Percentiles rank a stretch among this genome's conserved stretches.
Conservation (phyloP, 1,140 invertebrate species). For the Drosophila biarmipes region DNA sequence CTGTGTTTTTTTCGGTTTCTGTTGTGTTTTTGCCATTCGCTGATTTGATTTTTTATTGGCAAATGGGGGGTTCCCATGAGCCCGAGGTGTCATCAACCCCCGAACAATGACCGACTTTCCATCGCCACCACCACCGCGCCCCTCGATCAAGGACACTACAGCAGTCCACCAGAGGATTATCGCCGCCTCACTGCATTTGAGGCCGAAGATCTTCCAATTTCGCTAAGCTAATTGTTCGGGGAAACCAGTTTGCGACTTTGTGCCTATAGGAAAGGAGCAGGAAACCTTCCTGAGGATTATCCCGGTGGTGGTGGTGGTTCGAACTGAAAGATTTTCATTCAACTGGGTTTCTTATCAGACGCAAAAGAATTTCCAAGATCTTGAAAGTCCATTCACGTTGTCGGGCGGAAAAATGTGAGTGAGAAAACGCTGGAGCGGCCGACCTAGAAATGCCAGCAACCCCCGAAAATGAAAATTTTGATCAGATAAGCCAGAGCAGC, state of each 20-base stretch:
- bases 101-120: slow-evolving; percentile 39
- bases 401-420: slow-evolving; percentile 2
- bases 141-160: slow-evolving; percentile 27
- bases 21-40: slow-evolving; percentile 64
- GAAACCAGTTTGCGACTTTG: slow-evolving; percentile 34
- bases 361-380: slow-evolving; percentile 41
- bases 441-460: slow-evolving; percentile 41
- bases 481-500: slow-evolving; percentile 50
- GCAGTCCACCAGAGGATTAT: slow-evolving; percentile 11
- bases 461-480: slow-evolving; percentile 28
- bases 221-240: slow-evolving; percentile 11
- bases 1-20: slow-evolving; percentile 52
- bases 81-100: slow-evolving; percentile 55
- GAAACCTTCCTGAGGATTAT: not conserved
- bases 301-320: slow-evolving; percentile 8
- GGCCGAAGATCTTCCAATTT: slow-evolving; percentile 15
- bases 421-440: slow-evolving; percentile 1
- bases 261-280: slow-evolving; percentile 19
- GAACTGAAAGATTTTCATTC: slow-evolving; percentile 23
- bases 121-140: not conserved
- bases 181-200: slow-evolving; percentile 13
- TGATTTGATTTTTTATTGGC: slow-evolving; percentile 72
- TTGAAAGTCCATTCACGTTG: slow-evolving; percentile 34
- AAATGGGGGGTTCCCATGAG: slow-evolving; percentile 22
- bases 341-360: slow-evolving; percentile 44